Percentiles rank a stretch among this genome's conserved stretches.
Evolutionary conservation across 2,797 vertebrate genomes (phyloP).

Genomic region (Darevskia nairensis): DNA sequence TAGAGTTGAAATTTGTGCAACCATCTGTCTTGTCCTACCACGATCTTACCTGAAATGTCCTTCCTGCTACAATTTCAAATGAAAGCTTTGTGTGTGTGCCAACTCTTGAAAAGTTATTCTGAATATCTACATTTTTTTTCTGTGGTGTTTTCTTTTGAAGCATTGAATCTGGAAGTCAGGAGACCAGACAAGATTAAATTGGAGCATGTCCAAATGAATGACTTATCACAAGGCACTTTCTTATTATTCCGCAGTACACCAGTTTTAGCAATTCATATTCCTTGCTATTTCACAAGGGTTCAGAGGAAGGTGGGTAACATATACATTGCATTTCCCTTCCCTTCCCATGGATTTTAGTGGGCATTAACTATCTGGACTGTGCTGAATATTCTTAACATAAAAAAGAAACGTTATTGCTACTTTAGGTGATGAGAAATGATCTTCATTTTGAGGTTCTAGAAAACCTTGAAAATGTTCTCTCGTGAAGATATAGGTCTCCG

Average conservation of each 20-base stretch:
- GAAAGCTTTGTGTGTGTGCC: neutral
- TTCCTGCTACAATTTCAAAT: constrained; percentile 7
- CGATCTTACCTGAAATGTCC: neutral
- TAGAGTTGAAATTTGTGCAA: neutral
- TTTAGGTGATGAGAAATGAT: neutral
- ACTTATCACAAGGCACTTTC: neutral
- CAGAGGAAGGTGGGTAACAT: neutral
- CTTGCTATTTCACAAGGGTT: neutral
- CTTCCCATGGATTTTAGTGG: neutral
- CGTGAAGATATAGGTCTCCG: too few relatives aligned
- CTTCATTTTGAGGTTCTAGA: neutral
- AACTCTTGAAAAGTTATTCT: neutral
- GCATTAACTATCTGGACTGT: neutral
- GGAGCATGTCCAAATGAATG: neutral
- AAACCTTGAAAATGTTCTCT: neutral
- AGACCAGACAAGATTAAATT: neutral
- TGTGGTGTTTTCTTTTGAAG: neutral
- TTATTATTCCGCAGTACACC: neutral
- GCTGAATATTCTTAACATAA: neutral
- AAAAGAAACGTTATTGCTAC: neutral
- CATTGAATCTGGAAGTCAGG: neutral
- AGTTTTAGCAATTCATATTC: neutral
- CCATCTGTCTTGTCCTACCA: neutral
- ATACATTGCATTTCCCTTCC: neutral
- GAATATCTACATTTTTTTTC: neutral